Evolutionary conservation across 2,113 vertebrate genomes (phyloP), one percentile per base, ranked within the genome.

Genomic region (Callithrix jacchus): DNA sequence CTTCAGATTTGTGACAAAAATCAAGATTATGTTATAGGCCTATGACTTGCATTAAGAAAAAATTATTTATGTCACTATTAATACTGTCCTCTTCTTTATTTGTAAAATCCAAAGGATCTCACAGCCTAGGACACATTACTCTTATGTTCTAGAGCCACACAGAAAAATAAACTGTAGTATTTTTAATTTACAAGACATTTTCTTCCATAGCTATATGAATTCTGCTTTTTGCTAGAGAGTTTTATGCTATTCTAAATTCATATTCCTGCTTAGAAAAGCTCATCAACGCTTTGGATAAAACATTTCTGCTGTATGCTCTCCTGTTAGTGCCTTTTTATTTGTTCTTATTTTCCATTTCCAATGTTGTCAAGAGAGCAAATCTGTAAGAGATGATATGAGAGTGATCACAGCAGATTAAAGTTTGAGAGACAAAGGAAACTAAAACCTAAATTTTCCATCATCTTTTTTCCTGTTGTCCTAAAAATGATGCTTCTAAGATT

Each of bases 1-100:
- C 10, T 89, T 64, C 52, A 83, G 13, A 56, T 84, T 89, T 89
- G 37, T 88, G 23, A 76, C 47, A 45, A 21, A 90, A 74, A 86
- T 4, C 1, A 77, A 84, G 35, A 80, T 23, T 52, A 85, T 45
- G 35, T 76, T 95, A 49, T 91, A 86, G 73, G 13, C n/a, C 12
- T 70, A 21, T 87, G 5, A 45, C 16, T 58, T 95, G 61, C 5
- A 32, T 11, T 18, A n/a, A 80, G 42, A 96, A 83, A 52, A 13
- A 71, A 70, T 47, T 7, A 12, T 80, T 58, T 61, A 70, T 37
- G 25, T 95, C 49, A 49, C 3, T 93, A 35, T 25, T 92, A 2
- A 40, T 95, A 17, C 18, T 64, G 9, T 3, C 6, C n/a, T 8
- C 32, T 88, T 4, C 5, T 4, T 87, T 77, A 61, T 40, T 27